Evolutionary conservation across 2,113 vertebrate species (phyloP).

Genomic region (Petaurus breviceps): DNA sequence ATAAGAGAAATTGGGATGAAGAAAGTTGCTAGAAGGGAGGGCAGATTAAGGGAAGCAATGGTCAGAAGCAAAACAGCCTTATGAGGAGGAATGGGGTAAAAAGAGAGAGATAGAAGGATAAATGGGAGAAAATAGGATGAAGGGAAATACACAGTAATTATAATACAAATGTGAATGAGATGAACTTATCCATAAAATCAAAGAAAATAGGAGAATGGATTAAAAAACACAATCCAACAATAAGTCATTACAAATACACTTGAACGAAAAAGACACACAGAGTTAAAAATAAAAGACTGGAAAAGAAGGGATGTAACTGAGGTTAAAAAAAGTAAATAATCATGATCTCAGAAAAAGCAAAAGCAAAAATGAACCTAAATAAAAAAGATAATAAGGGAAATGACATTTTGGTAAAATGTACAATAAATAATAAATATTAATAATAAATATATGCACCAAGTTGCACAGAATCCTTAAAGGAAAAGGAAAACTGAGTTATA

Average conservation of each 20-base stretch:
- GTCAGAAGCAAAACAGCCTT: background rate
- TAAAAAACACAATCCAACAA: background rate
- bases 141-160: background rate
- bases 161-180: background rate
- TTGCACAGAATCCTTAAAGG: background rate
- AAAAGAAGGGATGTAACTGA: background rate
- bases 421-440: background rate
- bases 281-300: background rate
- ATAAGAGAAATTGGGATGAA: background rate
- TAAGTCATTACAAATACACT: background rate
- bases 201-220: background rate
- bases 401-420: background rate
- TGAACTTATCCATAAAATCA: background rate
- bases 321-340: background rate
- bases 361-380: background rate
- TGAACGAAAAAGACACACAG: background rate
- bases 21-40: background rate
- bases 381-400: background rate
- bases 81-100: background rate
- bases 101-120: background rate
- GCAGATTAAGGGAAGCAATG: background rate
- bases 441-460: background rate
- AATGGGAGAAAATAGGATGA: background rate
- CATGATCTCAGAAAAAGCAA: no score
- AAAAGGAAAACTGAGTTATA: no score